Evolutionary conservation across 2,113 vertebrate genomes (phyloP).

Genomic region (Mungos mungo): DNA sequence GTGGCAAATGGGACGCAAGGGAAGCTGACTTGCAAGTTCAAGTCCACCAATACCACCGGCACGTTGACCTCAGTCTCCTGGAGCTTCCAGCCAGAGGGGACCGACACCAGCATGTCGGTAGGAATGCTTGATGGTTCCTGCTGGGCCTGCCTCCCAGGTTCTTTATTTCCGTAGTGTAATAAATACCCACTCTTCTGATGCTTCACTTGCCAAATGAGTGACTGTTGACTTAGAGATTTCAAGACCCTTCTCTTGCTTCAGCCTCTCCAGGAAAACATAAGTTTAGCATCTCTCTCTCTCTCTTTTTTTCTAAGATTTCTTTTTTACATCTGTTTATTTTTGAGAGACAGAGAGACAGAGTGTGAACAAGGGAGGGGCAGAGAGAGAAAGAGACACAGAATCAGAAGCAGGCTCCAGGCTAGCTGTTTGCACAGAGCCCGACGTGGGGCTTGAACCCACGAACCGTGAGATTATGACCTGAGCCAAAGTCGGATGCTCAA

Average conservation of each 20-base stretch:
- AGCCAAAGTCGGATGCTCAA: too few relatives aligned
- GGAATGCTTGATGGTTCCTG: background rate
- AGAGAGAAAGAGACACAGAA: too few relatives aligned
- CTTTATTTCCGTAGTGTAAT: rapidly evolving
- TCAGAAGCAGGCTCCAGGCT: too few relatives aligned
- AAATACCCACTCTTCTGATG: background rate
- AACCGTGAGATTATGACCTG: too few relatives aligned
- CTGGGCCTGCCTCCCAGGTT: rapidly evolving
- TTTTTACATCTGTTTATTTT: too few relatives aligned
- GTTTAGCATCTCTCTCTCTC: background rate
- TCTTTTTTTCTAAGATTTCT: too few relatives aligned
- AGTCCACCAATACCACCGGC: conserved; percentile 87
- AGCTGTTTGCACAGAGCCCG: too few relatives aligned
- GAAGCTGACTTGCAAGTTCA: conserved; percentile 90
- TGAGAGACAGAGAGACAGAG: too few relatives aligned
- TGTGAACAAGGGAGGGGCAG: too few relatives aligned
- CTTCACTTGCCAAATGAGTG: background rate
- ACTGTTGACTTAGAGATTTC: background rate
- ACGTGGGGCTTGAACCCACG: too few relatives aligned
- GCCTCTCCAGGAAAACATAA: background rate
- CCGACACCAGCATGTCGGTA: conserved; percentile 83
- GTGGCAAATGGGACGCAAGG: conserved; percentile 93
- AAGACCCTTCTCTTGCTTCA: background rate
- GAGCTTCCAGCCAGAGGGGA: conserved; percentile 89
- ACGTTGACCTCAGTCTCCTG: conserved; percentile 87